These are phyloP conservation scores for Adelognathus sp. DNA, from an alignment of 2,888 invertebrate species.

Conservation along the genomic window DNA sequence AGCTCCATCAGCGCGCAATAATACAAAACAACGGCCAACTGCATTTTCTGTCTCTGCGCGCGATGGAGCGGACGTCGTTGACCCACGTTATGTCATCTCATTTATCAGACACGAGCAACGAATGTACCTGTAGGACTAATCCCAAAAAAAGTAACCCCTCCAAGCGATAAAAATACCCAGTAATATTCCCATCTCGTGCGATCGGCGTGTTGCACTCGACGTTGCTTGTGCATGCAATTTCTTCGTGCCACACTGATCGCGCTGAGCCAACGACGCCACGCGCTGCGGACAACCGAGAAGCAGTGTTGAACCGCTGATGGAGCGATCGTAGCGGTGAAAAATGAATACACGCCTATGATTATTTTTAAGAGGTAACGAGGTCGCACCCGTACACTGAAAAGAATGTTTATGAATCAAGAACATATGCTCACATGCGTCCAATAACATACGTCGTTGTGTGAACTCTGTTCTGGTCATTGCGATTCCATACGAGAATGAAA, in stretches of 20 bases:
- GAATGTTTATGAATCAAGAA: too few relatives aligned
- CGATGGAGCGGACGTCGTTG: constrained; percentile 69
- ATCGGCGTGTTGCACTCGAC: not conserved
- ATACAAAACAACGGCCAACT: constrained; percentile 72
- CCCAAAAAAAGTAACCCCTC: not conserved
- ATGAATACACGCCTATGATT: too few relatives aligned
- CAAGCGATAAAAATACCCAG: not conserved
- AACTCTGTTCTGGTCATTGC: too few relatives aligned
- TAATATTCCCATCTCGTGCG: constrained; percentile 3
- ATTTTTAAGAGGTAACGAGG: too few relatives aligned
- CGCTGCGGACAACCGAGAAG: constrained; percentile 36
- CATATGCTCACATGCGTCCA: too few relatives aligned
- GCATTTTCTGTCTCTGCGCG: constrained; percentile 75
- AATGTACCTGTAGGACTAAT: constrained; percentile 17
- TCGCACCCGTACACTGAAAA: too few relatives aligned
- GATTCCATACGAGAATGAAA: too few relatives aligned
- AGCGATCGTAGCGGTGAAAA: constrained; percentile 32
- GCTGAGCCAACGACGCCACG: constrained; percentile 46
- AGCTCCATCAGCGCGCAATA: constrained; percentile 73
- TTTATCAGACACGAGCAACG: not conserved
- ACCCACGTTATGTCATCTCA: constrained; percentile 9
- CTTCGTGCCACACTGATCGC: constrained; percentile 14
- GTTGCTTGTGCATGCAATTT: not conserved
- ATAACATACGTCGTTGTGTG: too few relatives aligned
- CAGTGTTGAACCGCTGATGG: constrained; percentile 51